phyloP scores from a whole-genome alignment of 2,797 vertebrate species.

The Sitta carolinensis region DNA sequence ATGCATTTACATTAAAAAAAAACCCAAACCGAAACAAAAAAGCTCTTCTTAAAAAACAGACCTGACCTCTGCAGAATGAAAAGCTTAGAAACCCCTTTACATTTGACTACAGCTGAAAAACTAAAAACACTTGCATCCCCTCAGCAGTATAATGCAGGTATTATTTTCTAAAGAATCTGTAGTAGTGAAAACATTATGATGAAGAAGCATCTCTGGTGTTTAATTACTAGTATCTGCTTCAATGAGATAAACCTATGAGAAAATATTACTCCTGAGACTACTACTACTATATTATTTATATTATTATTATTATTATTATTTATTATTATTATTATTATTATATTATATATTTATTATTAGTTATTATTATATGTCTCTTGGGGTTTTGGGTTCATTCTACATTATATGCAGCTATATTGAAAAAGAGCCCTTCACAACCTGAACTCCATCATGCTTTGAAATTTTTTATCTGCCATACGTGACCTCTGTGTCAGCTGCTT shows the following conservation, averaged over 20 bases:
- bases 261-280: not conserved
- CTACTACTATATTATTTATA: too few species aligned
- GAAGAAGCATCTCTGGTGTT: not conserved
- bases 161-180: not conserved
- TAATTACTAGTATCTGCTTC: not conserved
- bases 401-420: not conserved
- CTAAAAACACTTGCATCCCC: not conserved
- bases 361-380: not conserved
- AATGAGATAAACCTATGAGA: not conserved
- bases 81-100: not conserved
- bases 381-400: not conserved
- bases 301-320: too few species aligned
- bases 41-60: not conserved
- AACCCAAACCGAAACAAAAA: not conserved
- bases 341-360: not conserved
- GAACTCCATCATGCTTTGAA: not conserved
- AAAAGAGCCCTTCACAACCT: not conserved
- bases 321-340: not conserved
- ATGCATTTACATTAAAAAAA: not conserved
- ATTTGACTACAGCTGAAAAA: not conserved
- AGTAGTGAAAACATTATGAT: not conserved
- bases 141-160: not conserved
- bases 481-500: not conserved
- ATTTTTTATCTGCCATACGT: not conserved
- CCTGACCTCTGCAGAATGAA: not conserved